phyloP scores from a whole-genome alignment of 1,140 invertebrate species.

The Drosophila pseudoananassae region DNA sequence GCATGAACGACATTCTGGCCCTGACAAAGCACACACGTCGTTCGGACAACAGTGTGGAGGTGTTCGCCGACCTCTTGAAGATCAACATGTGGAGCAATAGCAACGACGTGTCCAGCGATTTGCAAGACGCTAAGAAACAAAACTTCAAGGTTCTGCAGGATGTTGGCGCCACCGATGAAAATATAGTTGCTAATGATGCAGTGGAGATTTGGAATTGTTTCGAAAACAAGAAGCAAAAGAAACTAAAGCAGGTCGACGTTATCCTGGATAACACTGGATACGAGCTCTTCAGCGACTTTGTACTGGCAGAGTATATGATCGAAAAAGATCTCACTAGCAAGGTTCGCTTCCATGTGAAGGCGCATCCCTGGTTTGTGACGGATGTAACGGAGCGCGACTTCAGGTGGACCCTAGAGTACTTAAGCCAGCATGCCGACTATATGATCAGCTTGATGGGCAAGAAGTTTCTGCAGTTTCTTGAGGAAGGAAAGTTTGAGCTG shows the following conservation, averaged over 20 bases:
- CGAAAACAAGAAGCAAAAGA: constrained; percentile 30
- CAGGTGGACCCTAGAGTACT: constrained; percentile 86
- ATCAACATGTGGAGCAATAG: constrained; percentile 90
- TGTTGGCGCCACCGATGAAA: constrained; percentile 87
- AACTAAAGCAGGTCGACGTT: constrained; percentile 87
- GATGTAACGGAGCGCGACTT: constrained; percentile 93
- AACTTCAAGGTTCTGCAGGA: constrained; percentile 86
- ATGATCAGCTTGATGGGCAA: constrained; percentile 84
- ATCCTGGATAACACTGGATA: constrained; percentile 97
- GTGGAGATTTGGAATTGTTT: constrained; percentile 85
- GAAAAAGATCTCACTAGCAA: constrained; percentile 87
- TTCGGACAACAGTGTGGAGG: constrained; percentile 70
- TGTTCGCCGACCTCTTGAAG: constrained; percentile 86
- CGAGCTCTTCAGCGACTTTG: constrained; percentile 96
- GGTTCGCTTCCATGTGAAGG: constrained; percentile 94
- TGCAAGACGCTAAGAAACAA: constrained; percentile 37
- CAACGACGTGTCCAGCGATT: constrained; percentile 93
- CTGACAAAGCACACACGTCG: constrained; percentile 84
- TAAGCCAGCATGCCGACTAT: constrained; percentile 83
- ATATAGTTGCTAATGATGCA: constrained; percentile 89
- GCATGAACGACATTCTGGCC: constrained; percentile 86
- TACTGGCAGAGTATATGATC: constrained; percentile 93
- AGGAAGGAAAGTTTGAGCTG: constrained; percentile 85
- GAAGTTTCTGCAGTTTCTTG: constrained; percentile 86
- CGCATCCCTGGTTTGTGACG: constrained; percentile 97